Percentiles rank a stretch among this genome's conserved stretches.
Conservation (phyloP, 2,113 vertebrate genomes). For the Tamias sibiricus region DNA sequence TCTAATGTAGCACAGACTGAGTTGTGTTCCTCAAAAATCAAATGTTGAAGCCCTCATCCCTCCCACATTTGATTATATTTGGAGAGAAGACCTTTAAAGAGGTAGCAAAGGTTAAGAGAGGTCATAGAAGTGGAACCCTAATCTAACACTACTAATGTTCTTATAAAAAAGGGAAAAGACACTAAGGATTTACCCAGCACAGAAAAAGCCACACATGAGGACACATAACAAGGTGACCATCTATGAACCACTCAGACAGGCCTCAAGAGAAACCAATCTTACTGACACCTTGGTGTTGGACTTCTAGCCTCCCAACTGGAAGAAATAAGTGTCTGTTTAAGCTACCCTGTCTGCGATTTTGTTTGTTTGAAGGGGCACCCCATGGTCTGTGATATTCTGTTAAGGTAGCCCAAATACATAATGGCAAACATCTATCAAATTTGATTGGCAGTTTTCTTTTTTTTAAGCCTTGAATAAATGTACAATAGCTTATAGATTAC, state of each 20-base stretch:
- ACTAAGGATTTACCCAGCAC: not conserved
- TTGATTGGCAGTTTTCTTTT: not conserved
- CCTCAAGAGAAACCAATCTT: not conserved
- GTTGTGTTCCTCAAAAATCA: not conserved
- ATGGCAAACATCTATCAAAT: conserved; percentile 4
- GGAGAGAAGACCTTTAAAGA: not conserved
- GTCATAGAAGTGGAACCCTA: not conserved
- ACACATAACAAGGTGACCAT: not conserved
- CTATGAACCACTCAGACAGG: not conserved
- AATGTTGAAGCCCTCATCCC: not conserved
- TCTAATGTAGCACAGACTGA: not conserved
- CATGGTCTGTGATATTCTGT: not conserved
- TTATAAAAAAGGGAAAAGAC: not conserved
- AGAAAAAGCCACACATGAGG: not conserved
- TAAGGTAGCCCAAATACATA: conserved; percentile 8
- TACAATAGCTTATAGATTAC: not conserved
- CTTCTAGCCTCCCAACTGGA: not conserved
- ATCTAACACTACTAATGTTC: not conserved
- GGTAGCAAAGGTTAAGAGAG: not conserved
- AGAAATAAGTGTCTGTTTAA: conserved; percentile 8
- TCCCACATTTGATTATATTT: not conserved
- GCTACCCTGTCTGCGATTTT: not conserved
- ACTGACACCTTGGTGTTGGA: not conserved
- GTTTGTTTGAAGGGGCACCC: not conserved
- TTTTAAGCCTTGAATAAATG: conserved; percentile 35